Base-by-base conservation (phyloP, 2,888 invertebrate species). In the Eudasyphora cyanicolor region DNA sequence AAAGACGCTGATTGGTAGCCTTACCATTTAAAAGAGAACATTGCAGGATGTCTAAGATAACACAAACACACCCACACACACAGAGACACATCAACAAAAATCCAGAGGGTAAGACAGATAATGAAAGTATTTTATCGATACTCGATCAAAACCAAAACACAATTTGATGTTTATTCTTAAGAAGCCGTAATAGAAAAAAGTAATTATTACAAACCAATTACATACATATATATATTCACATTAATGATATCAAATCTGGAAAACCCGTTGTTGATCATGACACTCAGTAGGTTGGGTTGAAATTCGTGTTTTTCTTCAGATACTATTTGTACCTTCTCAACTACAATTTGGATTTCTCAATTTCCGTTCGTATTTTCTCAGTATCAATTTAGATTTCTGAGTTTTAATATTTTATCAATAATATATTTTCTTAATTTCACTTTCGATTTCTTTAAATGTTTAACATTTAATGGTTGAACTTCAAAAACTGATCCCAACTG, bases 121-220 rank as follows among this genome's bases (percentile, higher is more conserved):
- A 12, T 74, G 74, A 67, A 69, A 57, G 60, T 77, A 69, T 57
- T 51, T 27, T 73, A 24, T 42, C 21, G 54, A 42, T 42, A 57
- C 14, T 14, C 14, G 7, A 27, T 32, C 8, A 29, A 67, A 67
- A 74, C n/a, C n/a, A n/a, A n/a, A n/a, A n/a, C n/a, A n/a, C 42
- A 79, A 73, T 67, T 79, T 49, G 60, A 71, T 64, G 75, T 80
- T 80, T 62, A 69, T 38, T 38, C 12, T 27, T 75, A 80, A 76
- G 54, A 57, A 57, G 45, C 57, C 19, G 8, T 19, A 75, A 49
- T 32, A 51, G 10, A 8, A 12, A 45, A 45, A 45, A 45, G 45
- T 45, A 64, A 73, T 27, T 10, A 60, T 32, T 54, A 70, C n/a
- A 35, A 17, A 45, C 24, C 4, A 6, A 32, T 8, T 6, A n/a